phyloP scores from a whole-genome alignment of 2,113 vertebrate species.

The Gallinago paraguaiae region DNA sequence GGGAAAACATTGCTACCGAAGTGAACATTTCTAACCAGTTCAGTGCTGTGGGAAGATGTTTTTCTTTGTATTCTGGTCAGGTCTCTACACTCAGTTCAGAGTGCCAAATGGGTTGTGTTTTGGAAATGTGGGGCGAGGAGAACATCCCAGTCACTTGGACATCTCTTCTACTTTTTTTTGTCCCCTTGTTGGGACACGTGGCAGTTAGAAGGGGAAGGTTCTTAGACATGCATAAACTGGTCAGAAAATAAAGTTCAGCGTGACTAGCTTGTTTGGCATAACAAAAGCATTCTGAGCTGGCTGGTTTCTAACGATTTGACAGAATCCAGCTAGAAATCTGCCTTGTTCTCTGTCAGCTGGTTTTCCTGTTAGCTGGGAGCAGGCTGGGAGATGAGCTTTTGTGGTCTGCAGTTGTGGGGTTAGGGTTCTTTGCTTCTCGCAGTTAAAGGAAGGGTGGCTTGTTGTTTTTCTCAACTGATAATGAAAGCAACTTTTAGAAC shows the following conservation, averaged over 20 bases:
- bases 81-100: neutral
- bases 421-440: neutral
- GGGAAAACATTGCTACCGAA: neutral
- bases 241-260: neutral
- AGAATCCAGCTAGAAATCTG: neutral
- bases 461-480: neutral
- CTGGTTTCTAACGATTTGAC: neutral
- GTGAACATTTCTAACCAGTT: neutral
- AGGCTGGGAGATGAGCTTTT: neutral
- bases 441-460: neutral
- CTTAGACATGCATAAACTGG: neutral
- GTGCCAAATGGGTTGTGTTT: rapidly evolving
- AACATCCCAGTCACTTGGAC: rapidly evolving
- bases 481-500: neutral
- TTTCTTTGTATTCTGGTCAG: neutral
- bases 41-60: neutral
- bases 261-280: neutral
- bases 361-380: neutral
- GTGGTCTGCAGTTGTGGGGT: neutral
- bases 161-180: neutral
- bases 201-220: neutral
- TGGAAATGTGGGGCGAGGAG: neutral
- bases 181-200: neutral
- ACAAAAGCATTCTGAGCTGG: neutral
- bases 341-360: neutral